Evolutionary conservation across 2,797 vertebrate species (phyloP).

Genomic region (Semaprochilodus insignis): DNA sequence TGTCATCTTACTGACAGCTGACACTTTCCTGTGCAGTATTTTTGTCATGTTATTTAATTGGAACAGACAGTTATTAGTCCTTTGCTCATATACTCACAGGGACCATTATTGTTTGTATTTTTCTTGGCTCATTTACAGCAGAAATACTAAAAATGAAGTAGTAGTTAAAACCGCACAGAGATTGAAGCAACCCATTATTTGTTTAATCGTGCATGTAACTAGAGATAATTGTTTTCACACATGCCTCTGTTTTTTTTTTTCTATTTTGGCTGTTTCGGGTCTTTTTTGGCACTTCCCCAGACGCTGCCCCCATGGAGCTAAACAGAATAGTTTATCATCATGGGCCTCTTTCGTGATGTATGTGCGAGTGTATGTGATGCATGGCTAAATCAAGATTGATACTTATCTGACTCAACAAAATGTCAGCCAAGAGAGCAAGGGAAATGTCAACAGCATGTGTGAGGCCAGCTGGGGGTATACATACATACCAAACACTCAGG

Average conservation of each 20-base stretch:
- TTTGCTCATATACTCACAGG: neutral
- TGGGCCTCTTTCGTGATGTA: slow-evolving; percentile 69
- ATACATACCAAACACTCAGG: slow-evolving; percentile 23
- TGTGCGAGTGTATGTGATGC: slow-evolving; percentile 79
- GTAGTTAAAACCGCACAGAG: neutral
- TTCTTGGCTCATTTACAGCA: slow-evolving; percentile 7
- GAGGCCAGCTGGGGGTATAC: slow-evolving; percentile 16
- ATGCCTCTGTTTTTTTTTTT: neutral
- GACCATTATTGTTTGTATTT: slow-evolving; percentile 1
- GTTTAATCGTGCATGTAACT: slow-evolving; percentile 26
- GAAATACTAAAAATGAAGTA: slow-evolving; percentile 17
- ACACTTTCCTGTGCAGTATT: too few relatives aligned
- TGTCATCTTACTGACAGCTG: too few relatives aligned
- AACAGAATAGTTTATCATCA: slow-evolving; percentile 55
- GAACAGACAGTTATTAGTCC: neutral
- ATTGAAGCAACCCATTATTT: slow-evolving; percentile 1
- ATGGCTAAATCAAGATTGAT: slow-evolving; percentile 82
- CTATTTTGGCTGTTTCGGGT: slow-evolving; percentile 36
- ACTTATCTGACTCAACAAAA: slow-evolving; percentile 84
- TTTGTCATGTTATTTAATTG: too few relatives aligned
- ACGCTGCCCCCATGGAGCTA: slow-evolving; percentile 30
- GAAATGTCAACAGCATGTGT: slow-evolving; percentile 77
- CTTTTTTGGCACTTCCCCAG: slow-evolving; percentile 61
- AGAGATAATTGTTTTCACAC: neutral
- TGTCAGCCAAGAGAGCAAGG: slow-evolving; percentile 76